Evolutionary conservation across 2,797 vertebrate species (phyloP), one percentile per base, ranked within the genome.

Genomic region (Rhynchotus rufescens): DNA sequence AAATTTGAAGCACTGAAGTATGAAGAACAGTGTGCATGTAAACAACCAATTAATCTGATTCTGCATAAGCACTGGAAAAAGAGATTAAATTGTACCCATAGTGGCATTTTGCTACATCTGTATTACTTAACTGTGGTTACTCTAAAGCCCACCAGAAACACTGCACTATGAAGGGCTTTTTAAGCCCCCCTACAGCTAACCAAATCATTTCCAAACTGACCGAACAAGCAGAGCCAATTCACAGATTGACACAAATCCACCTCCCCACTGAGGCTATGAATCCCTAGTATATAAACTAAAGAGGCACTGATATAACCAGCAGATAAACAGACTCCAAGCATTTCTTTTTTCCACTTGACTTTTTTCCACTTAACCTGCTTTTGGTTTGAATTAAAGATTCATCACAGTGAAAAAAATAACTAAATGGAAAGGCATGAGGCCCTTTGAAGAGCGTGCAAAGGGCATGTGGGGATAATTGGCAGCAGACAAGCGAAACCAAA

Each of bases 331-430:
- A 96, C 96, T 93, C 95, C 91, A 86, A 0, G 0, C 88, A 6
- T 83, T 32, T 90, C 59, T 87, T 80, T 92, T 74, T 81, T 60
- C 90, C 67, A 71, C 86, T 91, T 92, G 92, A 91, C 49, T 25
- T 51, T 51, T 51, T 25, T 51, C 49, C 49, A 96, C 94, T 8
- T 86, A 84, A 89, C 84, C 95, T 88, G 80, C 78, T 89, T 97
- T 97, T 98, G 97, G 97, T 94, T 97, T 92, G 93, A 95, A 96
- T 98, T 98, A 98, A 95, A 96, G 94, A 94, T 73, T 95, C 95
- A 97, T 97, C 44, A 2, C 80, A 88, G 88, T 89, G 95, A 96
- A 97, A 91, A 83, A 95, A 97, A 95, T 95, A 97, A 95, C 86
- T 92, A 92, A 96, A 95, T 88, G 73, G 92, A 95, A 95, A 95